Evolutionary conservation across 2,888 invertebrate species (phyloP), one percentile per base, ranked within the genome.

Genomic region (Meiosimyza platycephala): DNA sequence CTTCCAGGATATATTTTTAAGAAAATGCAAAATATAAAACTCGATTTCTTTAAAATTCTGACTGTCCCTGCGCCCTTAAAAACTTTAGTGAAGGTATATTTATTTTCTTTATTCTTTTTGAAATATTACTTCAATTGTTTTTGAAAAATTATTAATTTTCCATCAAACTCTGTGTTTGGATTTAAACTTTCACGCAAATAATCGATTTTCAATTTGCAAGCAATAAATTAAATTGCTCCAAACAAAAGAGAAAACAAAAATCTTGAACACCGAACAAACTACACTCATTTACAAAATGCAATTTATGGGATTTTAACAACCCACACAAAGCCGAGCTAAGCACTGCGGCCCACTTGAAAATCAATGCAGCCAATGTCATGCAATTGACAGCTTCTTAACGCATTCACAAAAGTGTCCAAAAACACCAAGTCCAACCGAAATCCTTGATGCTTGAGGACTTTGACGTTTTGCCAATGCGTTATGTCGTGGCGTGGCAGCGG

Each of bases 301-400:
- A 69, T 60, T 69, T 69, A 69, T 69, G 33, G 51, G 6, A 50
- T 69, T 51, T 62, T 51, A 16, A 16, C 67, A 67, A 55, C 69
- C 69, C 60, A 69, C 69, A 69, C 69, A 51, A 60, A 22, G 33
- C 33, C 40, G 69, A 51, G 40, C 40, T 40, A 40, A 40, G 40
- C 51, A 54, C 57, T 40, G 18, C 62, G 7, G 22, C 60, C 69
- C 69, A 69, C 60, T 52, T 60, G 33, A 12, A 57, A 13, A 12
- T 18, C 18, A 22, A n/a, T 22, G 22, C 57, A 48, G 60, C 52
- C 69, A 16, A 62, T 16, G 5, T 16, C 18, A 52, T 63, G 63
- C 54, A 28, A 54, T 16, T 57, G 68, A 48, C 59, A 59, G 68
- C 59, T 62, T 18, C 51, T 52, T 62, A 59, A 59, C 59, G 68